A percentile compares a stretch with the other conserved stretches of the same genome.
phyloP scores from a whole-genome alignment of 2,797 vertebrate genomes.

The Sebastiscus albofasciatus region DNA sequence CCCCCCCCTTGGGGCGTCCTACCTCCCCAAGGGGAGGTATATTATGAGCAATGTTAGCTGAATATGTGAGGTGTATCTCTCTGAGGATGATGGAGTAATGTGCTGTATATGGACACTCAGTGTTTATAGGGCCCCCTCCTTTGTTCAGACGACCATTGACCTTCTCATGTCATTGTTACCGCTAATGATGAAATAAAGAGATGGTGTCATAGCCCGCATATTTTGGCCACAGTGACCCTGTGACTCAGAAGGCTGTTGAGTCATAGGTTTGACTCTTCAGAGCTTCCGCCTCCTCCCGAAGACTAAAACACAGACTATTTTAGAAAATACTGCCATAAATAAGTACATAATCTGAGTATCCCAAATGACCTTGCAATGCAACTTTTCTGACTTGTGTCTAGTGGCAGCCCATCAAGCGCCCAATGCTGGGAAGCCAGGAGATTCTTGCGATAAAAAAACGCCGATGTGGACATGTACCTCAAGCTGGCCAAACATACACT shows the following conservation, averaged over 20 bases:
- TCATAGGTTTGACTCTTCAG: slow-evolving; percentile 25
- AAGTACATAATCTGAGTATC: slow-evolving; percentile 3
- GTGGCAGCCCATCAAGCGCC: too few relatives aligned
- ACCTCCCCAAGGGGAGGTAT: too few relatives aligned
- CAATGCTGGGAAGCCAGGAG: too few relatives aligned
- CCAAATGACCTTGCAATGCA: not conserved
- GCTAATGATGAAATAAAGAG: slow-evolving; percentile 66
- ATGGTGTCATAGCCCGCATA: slow-evolving; percentile 46
- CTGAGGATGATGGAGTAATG: not conserved
- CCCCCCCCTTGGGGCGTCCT: too few relatives aligned
- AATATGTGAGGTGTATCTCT: slow-evolving; percentile 16
- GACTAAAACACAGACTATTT: slow-evolving; percentile 11
- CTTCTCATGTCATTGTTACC: slow-evolving; percentile 36
- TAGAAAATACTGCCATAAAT: slow-evolving; percentile 14
- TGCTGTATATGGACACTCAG: not conserved
- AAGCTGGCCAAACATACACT: not conserved
- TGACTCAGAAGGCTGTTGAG: slow-evolving; percentile 33
- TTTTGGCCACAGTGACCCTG: slow-evolving; percentile 31
- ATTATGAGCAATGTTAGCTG: slow-evolving; percentile 23
- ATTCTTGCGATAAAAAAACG: too few relatives aligned
- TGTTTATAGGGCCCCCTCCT: not conserved
- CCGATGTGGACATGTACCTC: too few relatives aligned
- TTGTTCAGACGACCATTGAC: slow-evolving; percentile 20
- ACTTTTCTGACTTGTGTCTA: not conserved
- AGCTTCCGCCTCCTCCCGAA: slow-evolving; percentile 2